phyloP scores from a whole-genome alignment of 92 coral and sea anemone species.

The Epizoanthus ramosus region DNA sequence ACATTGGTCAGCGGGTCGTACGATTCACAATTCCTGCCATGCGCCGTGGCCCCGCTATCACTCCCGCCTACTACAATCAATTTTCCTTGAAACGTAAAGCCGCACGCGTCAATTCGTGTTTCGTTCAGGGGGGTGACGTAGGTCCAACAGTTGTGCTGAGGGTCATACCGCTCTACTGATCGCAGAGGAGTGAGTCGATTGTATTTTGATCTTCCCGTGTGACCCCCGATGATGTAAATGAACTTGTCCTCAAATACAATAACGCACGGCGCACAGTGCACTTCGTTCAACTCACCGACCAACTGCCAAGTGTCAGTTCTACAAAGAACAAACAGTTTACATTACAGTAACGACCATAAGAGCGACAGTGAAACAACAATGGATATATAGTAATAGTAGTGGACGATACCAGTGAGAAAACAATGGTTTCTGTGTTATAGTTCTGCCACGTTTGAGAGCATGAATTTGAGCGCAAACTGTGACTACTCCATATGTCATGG shows the following conservation, averaged over 20 bases:
- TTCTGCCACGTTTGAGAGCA: too few species aligned
- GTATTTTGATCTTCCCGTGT: conserved; percentile 16
- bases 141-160: conserved; percentile 15
- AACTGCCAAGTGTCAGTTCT: conserved; percentile 37
- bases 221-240: conserved; percentile 40
- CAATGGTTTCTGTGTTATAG: too few species aligned
- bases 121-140: conserved; percentile 27
- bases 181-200: conserved; percentile 20
- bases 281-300: conserved; percentile 24
- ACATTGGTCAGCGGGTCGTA: conserved; percentile 34
- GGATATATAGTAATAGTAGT: background rate
- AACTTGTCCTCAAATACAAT: conserved; percentile 1
- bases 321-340: background rate
- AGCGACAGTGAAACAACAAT: background rate
- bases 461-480: too few species aligned
- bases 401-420: too few species aligned
- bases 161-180: conserved; percentile 32
- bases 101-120: conserved; percentile 26
- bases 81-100: conserved; percentile 11
- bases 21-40: conserved; percentile 22
- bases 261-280: conserved; percentile 34
- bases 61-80: conserved; percentile 24
- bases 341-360: background rate
- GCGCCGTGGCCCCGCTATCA: background rate
- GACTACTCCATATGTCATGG: too few species aligned